These are phyloP conservation scores for Chelonoidis abingdonii DNA, from an alignment of 2,113 vertebrate species.

Conservation along the genomic window DNA sequence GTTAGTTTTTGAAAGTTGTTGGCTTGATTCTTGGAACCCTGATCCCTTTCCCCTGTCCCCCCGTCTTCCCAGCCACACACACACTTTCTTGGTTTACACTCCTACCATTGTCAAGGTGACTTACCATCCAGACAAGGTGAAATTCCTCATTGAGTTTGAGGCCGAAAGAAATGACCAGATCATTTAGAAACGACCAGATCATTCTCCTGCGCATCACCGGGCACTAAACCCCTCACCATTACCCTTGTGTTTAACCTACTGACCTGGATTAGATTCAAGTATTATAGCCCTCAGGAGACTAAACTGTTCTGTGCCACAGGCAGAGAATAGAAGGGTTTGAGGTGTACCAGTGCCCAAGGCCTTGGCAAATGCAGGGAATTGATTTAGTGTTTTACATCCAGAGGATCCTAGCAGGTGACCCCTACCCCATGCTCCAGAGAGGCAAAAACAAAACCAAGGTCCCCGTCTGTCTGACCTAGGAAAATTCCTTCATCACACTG, in stretches of 20 bases:
- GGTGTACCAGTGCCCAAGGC: not conserved
- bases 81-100: not conserved
- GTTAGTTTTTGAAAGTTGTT: not conserved
- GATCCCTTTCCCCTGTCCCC: too few species aligned
- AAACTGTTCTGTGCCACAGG: not conserved
- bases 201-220: not conserved
- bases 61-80: not conserved
- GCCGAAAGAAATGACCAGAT: not conserved
- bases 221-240: not conserved
- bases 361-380: not conserved
- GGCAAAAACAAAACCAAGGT: not conserved
- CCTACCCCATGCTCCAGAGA: not conserved
- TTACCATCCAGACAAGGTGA: not conserved
- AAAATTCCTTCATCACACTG: not conserved
- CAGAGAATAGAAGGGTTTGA: not conserved
- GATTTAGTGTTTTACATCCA: not conserved
- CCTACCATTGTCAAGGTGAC: not conserved
- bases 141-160: not conserved
- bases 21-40: not conserved
- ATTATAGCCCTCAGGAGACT: not conserved
- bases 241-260: not conserved
- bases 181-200: not conserved
- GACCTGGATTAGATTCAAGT: not conserved
- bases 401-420: not conserved
- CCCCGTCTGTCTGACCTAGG: not conserved